These are phyloP conservation scores for Yponomeuta malinellus DNA, from an alignment of 2,888 invertebrate species.

Conservation along the genomic window DNA sequence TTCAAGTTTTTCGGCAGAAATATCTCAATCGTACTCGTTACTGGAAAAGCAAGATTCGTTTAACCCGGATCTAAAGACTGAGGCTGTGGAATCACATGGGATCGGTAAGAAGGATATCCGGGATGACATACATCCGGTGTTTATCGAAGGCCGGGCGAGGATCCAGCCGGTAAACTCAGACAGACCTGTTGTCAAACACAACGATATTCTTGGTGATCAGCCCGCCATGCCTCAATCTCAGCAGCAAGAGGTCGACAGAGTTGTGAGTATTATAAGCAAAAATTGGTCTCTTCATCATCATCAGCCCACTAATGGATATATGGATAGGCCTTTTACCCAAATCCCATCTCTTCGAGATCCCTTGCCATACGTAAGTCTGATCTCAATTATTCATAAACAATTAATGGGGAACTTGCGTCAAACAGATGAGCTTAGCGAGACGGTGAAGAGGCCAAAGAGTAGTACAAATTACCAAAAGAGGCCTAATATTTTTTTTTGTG, in stretches of 20 bases:
- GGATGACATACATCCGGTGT: slow-evolving; percentile 48
- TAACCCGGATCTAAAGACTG: slow-evolving; percentile 39
- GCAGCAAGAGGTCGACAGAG: slow-evolving; percentile 46
- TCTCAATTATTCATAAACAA: no score
- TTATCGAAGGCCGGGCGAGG: slow-evolving; percentile 46
- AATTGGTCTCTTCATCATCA: no score
- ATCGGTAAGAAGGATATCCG: slow-evolving; percentile 37
- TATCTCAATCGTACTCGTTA: slow-evolving; percentile 37
- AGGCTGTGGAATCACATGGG: slow-evolving; percentile 35
- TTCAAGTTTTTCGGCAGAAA: slow-evolving; percentile 43
- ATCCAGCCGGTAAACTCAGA: slow-evolving; percentile 48
- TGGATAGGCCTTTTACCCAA: no score
- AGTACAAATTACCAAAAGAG: no score
- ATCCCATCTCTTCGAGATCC: no score
- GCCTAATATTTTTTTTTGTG: no score
- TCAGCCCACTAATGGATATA: no score
- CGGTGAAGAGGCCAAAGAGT: no score
- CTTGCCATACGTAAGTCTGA: no score
- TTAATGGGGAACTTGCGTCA: no score
- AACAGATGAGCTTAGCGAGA: no score
- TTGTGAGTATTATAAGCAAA: slow-evolving; percentile 38
- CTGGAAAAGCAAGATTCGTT: slow-evolving; percentile 42
- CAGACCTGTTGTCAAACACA: slow-evolving; percentile 46
- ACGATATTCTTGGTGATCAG: slow-evolving; percentile 61
- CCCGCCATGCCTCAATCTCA: slow-evolving; percentile 25